These are phyloP conservation scores for Cancer borealis DNA, from an alignment of 2,888 invertebrate genomes.

Conservation along the genomic window DNA sequence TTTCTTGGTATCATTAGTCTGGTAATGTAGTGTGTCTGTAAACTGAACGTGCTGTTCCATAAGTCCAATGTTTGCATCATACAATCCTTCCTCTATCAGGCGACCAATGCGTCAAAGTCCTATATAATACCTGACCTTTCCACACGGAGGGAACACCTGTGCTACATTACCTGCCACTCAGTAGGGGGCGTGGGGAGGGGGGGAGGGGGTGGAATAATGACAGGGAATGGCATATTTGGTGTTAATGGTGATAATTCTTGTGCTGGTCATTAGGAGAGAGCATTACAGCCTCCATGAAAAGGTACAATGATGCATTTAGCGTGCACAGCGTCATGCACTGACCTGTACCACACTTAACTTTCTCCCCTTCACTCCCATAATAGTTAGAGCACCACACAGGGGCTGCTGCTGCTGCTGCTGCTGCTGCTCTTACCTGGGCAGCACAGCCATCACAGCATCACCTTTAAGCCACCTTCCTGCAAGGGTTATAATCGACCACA, in stretches of 20 bases:
- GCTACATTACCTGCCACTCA: background rate
- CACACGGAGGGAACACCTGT: conserved; percentile 11
- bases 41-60: background rate
- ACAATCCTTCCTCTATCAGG: background rate
- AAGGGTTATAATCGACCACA: background rate
- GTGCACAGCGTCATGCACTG: background rate
- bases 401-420: background rate
- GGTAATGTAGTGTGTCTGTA: too few relatives aligned
- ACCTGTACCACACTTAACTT: background rate
- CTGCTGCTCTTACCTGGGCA: background rate
- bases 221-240: background rate
- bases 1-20: background rate
- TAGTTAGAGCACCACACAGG: background rate
- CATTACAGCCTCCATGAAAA: background rate
- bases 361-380: conserved; percentile 20
- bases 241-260: background rate
- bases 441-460: background rate
- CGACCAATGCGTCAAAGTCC: background rate
- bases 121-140: background rate
- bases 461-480: background rate
- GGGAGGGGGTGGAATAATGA: too few relatives aligned
- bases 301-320: background rate
- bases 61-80: background rate
- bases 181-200: background rate
- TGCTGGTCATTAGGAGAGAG: background rate